Evolutionary conservation across 2,113 vertebrate genomes (phyloP), one percentile per base, ranked within the genome.

Genomic region (Anthoscopus minutus): DNA sequence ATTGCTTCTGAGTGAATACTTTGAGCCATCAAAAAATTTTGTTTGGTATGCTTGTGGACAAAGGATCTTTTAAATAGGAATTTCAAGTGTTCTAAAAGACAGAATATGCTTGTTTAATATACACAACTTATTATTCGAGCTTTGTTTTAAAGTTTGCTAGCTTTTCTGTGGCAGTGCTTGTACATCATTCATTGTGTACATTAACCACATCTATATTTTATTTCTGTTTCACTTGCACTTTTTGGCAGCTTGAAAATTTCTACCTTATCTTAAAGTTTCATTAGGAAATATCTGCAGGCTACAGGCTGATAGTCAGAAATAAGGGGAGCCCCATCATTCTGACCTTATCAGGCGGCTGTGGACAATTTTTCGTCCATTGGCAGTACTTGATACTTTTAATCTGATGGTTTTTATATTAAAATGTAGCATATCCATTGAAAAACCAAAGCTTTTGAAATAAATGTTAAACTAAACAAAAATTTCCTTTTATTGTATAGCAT

Each of bases 241-340:
- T 95, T 88, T 96, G 94, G 89, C n/a, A 95, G 50, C 56, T 96
- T 89, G 53, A 93, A 94, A 94, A 73, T 90, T 96, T 69, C 97
- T 94, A 44, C 48, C 9, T 80, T 90, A 93, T 81, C 80, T 90
- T 80, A 35, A 86, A 77, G 44, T 96, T 97, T 96, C 83, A 81
- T 96, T 97, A 96, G 77, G 27, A 87, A 94, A 69, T 85, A 64
- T 80, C 96, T 94, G 38, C 71, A 95, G 94, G 91, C 60, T 74
- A 38, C 53, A 85, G 74, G 50, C 45, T 92, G 88, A 93, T 74
- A 96, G 72, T 94, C 35, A 88, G 94, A 95, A 97, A 90, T 93
- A 96, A 93, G 44, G 88, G 48, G 51, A 95, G 14, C 44, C 37
- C 1, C 79, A 83, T 94, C 65, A 79, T 94, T 94, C 69, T 92